phyloP scores from a whole-genome alignment of 2,797 vertebrate genomes.

The Corythornis leucogaster region DNA sequence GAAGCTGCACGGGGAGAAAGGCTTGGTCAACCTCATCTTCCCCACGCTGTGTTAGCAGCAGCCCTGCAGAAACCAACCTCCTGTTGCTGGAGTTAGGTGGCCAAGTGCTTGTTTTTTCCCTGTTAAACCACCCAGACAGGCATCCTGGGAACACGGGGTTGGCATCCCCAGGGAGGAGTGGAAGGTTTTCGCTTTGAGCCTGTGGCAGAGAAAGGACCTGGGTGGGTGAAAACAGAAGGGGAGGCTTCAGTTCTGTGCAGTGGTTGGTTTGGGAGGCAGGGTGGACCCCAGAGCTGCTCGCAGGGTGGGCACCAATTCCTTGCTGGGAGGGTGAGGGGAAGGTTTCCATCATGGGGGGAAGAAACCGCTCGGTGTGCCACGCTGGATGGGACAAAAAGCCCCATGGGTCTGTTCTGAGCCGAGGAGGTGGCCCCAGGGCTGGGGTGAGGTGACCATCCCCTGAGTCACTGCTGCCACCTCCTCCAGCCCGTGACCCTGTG shows the following conservation, averaged over 20 bases:
- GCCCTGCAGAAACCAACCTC: neutral
- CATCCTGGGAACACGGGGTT: fast-evolving
- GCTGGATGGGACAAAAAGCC: neutral
- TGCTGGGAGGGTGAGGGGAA: neutral
- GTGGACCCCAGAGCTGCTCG: neutral
- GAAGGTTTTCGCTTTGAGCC: neutral
- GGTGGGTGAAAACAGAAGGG: neutral
- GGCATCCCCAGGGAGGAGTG: neutral
- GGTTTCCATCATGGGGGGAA: neutral
- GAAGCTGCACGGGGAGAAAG: neutral
- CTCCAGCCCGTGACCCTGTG: neutral
- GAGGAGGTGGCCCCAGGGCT: neutral
- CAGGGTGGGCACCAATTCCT: neutral
- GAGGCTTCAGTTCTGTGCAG: neutral
- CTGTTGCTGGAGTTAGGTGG: neutral
- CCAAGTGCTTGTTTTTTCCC: neutral
- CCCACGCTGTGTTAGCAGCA: neutral
- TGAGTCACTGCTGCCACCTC: neutral
- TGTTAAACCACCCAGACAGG: neutral
- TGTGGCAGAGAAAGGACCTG: neutral
- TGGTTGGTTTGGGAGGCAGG: neutral
- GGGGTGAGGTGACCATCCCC: neutral
- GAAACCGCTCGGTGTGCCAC: fast-evolving
- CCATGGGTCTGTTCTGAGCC: fast-evolving
- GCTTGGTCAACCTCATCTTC: neutral